Conservation (phyloP, 2,113 vertebrate species). For the Leucosticte australis region DNA sequence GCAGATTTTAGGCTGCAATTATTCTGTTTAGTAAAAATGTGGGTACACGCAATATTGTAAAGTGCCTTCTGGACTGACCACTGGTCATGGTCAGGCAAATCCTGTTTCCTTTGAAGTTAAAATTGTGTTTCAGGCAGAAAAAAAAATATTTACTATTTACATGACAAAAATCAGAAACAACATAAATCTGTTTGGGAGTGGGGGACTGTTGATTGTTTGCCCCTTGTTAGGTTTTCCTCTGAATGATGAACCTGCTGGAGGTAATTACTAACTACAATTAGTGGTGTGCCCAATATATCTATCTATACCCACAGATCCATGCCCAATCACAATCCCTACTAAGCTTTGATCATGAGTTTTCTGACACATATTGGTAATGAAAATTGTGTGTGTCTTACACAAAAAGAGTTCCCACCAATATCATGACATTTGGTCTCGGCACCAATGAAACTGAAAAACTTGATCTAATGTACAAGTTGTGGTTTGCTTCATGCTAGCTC, state of each 20-base stretch:
- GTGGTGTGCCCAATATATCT: neutral
- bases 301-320: neutral
- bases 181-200: neutral
- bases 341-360: neutral
- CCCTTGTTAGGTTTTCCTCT: neutral
- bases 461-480: neutral
- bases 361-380: neutral
- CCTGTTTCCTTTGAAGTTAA: neutral
- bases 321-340: neutral
- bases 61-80: neutral
- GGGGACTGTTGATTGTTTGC: fast-evolving
- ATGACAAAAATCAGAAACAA: neutral
- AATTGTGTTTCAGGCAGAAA: neutral
- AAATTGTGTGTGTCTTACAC: neutral
- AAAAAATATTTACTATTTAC: neutral
- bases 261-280: neutral
- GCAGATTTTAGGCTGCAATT: neutral
- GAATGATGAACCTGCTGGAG: neutral
- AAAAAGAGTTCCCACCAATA: fast-evolving
- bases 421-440: neutral
- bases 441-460: neutral
- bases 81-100: neutral
- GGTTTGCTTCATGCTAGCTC: neutral
- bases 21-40: neutral
- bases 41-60: neutral